These are phyloP conservation scores for Ctenopoma multispine DNA, from an alignment of 2,797 vertebrate species.

Conservation along the genomic window DNA sequence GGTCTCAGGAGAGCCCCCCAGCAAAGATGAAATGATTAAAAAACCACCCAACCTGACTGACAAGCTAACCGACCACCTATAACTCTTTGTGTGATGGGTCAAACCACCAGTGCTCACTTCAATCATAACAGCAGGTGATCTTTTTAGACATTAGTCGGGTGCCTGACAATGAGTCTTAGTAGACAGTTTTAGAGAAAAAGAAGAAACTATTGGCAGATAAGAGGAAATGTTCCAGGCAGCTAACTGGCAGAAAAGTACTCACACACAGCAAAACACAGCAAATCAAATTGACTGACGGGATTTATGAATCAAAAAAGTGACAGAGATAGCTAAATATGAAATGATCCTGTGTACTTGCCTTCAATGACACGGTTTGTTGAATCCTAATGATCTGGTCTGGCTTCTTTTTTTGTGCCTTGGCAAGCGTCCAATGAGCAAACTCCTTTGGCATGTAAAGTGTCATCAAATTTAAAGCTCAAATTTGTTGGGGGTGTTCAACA, in stretches of 20 bases:
- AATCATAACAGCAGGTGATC: conserved; percentile 71
- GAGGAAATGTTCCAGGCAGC: conserved; percentile 37
- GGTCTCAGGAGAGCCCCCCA: conserved; percentile 92
- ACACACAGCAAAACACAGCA: conserved; percentile 14
- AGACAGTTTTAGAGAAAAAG: conserved; percentile 22
- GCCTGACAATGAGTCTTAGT: conserved; percentile 60
- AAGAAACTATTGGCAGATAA: conserved; percentile 36
- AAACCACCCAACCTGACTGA: conserved; percentile 90
- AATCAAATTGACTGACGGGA: conserved; percentile 42
- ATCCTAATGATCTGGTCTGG: conserved; percentile 59
- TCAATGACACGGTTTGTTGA: conserved; percentile 33
- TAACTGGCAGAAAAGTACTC: conserved; percentile 41
- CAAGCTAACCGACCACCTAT: conserved; percentile 87
- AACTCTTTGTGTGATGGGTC: conserved; percentile 67
- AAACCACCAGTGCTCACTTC: conserved; percentile 64
- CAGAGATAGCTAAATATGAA: conserved; percentile 30
- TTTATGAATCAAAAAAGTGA: conserved; percentile 40
- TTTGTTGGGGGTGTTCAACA: conserved; percentile 79
- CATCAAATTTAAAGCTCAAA: conserved; percentile 79
- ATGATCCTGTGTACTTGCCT: conserved; percentile 39
- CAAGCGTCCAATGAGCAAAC: conserved; percentile 74
- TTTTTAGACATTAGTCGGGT: conserved; percentile 65
- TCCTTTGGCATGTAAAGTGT: conserved; percentile 78
- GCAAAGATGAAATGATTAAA: conserved; percentile 99
- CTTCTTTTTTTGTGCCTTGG: conserved; percentile 67